These are phyloP conservation scores for Drosophila sordidapex DNA, from an alignment of 2,888 invertebrate species.

Conservation along the genomic window DNA sequence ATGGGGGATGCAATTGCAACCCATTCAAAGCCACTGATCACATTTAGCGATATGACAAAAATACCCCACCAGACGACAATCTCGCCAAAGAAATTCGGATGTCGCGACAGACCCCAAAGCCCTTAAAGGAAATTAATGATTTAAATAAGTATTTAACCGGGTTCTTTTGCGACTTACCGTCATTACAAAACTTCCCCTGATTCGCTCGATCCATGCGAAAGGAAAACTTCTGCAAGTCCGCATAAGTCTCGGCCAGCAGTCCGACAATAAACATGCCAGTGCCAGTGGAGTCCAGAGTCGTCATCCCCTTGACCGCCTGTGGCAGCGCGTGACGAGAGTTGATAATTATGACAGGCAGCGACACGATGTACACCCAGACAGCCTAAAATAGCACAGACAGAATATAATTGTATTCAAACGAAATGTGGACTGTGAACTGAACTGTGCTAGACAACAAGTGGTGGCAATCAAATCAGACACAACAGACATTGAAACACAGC, in stretches of 20 bases:
- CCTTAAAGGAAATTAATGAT: constrained; percentile 84
- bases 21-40: constrained; percentile 94
- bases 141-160: background rate
- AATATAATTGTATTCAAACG: constrained; percentile 7
- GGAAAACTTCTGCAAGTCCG: constrained; percentile 96
- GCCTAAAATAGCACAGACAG: constrained; percentile 86
- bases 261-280: constrained; percentile 94
- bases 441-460: constrained; percentile 56
- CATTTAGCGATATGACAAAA: constrained; percentile 94
- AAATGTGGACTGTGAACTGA: constrained; percentile 16
- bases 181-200: constrained; percentile 96
- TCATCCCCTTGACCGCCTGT: constrained; percentile 93
- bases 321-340: constrained; percentile 93
- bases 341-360: constrained; percentile 95
- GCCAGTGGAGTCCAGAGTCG: constrained; percentile 93
- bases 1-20: constrained; percentile 92
- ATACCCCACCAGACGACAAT: constrained; percentile 97
- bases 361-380: constrained; percentile 96
- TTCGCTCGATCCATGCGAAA: constrained; percentile 95
- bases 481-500: constrained; percentile 31
- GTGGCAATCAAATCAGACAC: constrained; percentile 53
- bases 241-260: constrained; percentile 94
- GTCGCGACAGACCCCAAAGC: constrained; percentile 94
- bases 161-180: constrained; percentile 86
- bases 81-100: constrained; percentile 98